Percentiles rank a stretch among this genome's conserved stretches.
phyloP scores from a whole-genome alignment of 1,140 invertebrate genomes.

The Antheraea pernyi region DNA sequence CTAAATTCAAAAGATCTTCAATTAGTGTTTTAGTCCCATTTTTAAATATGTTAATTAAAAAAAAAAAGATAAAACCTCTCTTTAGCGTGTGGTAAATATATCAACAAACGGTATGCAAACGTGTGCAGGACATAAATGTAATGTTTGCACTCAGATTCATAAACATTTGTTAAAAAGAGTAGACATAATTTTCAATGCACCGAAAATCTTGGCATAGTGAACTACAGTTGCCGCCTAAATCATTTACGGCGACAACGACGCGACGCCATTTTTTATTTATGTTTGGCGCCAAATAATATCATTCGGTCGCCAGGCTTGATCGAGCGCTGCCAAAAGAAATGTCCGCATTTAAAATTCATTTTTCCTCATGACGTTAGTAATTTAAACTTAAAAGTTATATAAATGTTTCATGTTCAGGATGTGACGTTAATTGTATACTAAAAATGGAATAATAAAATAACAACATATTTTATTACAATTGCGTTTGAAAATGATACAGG shows the following conservation, averaged over 20 bases:
- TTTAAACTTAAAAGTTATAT: constrained; percentile 20
- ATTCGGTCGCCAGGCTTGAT: constrained; percentile 34
- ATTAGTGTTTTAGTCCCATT: too few species aligned
- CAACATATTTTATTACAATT: too few species aligned
- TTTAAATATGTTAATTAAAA: too few species aligned
- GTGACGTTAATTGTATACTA: constrained; percentile 8
- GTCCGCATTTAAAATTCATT: constrained; percentile 25
- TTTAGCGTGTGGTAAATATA: too few species aligned
- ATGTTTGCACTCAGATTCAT: too few species aligned
- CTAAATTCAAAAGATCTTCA: too few species aligned
- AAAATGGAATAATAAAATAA: neutral
- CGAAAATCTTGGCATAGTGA: constrained; percentile 14
- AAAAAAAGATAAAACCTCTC: too few species aligned
- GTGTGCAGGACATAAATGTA: too few species aligned
- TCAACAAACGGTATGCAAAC: too few species aligned
- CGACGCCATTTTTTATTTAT: constrained; percentile 55
- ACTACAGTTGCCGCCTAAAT: neutral
- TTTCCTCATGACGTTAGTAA: constrained; percentile 33
- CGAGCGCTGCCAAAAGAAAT: constrained; percentile 49
- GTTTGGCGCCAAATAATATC: constrained; percentile 68
- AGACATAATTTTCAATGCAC: neutral
- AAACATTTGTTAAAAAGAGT: too few species aligned
- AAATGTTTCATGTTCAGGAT: constrained; percentile 5
- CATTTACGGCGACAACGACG: constrained; percentile 19
- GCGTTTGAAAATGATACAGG: too few species aligned